A percentile compares a stretch with the other conserved stretches of the same genome.
phyloP scores from a whole-genome alignment of 2,888 invertebrate species.

The Xylocampa areola region DNA sequence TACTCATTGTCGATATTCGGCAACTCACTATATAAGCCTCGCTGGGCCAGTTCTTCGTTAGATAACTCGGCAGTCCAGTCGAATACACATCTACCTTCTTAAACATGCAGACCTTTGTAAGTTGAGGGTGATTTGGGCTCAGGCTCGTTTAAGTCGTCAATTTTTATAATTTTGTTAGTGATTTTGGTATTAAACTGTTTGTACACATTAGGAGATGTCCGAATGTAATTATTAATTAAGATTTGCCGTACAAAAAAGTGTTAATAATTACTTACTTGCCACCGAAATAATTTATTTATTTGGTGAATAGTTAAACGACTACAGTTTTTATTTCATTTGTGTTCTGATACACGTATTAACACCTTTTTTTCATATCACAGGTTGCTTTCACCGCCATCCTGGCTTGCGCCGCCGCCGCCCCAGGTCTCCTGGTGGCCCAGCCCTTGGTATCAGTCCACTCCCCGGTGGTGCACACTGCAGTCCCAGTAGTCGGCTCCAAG shows the following conservation, averaged over 20 bases:
- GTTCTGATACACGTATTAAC: background rate
- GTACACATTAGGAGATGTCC: no score
- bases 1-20: constrained; percentile 79
- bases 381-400: constrained; percentile 85
- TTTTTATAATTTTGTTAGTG: constrained; percentile 5
- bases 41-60: constrained; percentile 67
- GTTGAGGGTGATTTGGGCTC: no score
- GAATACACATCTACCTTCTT: constrained; percentile 60
- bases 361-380: constrained; percentile 65
- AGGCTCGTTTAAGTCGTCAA: constrained; percentile 10
- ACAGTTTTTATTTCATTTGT: background rate
- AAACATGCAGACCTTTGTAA: constrained; percentile 85
- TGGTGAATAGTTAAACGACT: no score
- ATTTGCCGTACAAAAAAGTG: no score
- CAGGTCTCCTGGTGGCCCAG: constrained; percentile 76
- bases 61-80: constrained; percentile 73
- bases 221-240: no score
- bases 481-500: constrained; percentile 78
- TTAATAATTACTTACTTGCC: no score
- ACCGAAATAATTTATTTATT: no score
- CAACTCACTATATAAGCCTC: constrained; percentile 76
- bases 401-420: constrained; percentile 86
- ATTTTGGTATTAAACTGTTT: background rate
- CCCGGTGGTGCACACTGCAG: constrained; percentile 75
- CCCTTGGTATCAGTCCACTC: constrained; percentile 78